Percentiles rank a stretch among this genome's conserved stretches.
phyloP scores from a whole-genome alignment of 2,888 invertebrate species.

The Metacarcinus magister region DNA sequence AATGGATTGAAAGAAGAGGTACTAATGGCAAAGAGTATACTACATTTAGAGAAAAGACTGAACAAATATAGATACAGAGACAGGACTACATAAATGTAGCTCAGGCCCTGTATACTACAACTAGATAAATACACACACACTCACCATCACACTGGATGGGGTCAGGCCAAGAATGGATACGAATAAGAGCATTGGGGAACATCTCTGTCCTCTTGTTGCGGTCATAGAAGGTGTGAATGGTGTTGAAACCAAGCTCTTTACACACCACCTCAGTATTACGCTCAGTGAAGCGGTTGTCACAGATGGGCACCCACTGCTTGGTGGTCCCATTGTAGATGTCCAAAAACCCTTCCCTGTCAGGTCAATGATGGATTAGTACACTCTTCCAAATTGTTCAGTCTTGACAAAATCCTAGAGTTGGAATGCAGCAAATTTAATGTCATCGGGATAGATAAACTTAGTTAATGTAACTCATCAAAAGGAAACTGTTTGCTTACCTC shows the following conservation, averaged over 20 bases:
- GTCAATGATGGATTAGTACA: too few relatives aligned
- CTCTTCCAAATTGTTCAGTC: too few relatives aligned
- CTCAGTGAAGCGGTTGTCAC: conserved; percentile 97
- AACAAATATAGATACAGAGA: too few relatives aligned
- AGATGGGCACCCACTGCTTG: conserved; percentile 97
- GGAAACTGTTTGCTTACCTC: conserved; percentile 71
- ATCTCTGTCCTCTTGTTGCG: conserved; percentile 88
- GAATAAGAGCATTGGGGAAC: conserved; percentile 93
- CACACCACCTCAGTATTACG: conserved; percentile 98
- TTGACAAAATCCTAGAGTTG: too few relatives aligned
- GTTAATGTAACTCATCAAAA: conserved; percentile 33
- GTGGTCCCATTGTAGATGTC: conserved; percentile 98
- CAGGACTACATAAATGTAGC: too few relatives aligned
- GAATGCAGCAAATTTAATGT: too few relatives aligned
- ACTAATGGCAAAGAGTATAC: too few relatives aligned
- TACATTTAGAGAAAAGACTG: too few relatives aligned
- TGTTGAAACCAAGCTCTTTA: conserved; percentile 94
- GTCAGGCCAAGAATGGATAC: conserved; percentile 98
- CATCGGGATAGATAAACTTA: not conserved
- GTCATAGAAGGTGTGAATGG: conserved; percentile 94
- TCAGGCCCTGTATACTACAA: too few relatives aligned
- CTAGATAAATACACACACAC: not conserved
- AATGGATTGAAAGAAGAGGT: too few relatives aligned
- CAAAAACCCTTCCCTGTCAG: conserved; percentile 91
- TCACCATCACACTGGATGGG: conserved; percentile 89